Evolutionary conservation across 2,113 vertebrate species (phyloP).

Genomic region (Puntigrus tetrazona): DNA sequence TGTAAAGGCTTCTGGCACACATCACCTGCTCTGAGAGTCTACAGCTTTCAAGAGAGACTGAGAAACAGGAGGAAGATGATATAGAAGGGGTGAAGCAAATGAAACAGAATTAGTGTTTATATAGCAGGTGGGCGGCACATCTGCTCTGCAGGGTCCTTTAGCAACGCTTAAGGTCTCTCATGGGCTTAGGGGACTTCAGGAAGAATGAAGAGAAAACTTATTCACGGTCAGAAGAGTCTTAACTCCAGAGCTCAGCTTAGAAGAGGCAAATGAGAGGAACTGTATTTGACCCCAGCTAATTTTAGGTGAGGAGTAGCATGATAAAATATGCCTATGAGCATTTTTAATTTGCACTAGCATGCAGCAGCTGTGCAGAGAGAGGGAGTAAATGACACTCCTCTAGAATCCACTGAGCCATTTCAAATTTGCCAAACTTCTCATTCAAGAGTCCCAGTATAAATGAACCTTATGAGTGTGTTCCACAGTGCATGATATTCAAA

Average conservation of each 20-base stretch:
- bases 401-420: slow-evolving; percentile 16
- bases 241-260: slow-evolving; percentile 42
- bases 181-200: slow-evolving; percentile 28
- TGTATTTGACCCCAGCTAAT: slow-evolving; percentile 39
- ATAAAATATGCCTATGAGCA: slow-evolving; percentile 43
- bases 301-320: slow-evolving; percentile 42
- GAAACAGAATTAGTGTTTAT: slow-evolving; percentile 47
- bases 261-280: slow-evolving; percentile 55
- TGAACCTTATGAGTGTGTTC: slow-evolving; percentile 3
- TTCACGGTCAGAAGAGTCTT: slow-evolving; percentile 34
- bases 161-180: slow-evolving; percentile 35
- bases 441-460: not conserved
- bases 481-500: not conserved
- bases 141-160: slow-evolving; percentile 38
- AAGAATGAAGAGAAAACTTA: slow-evolving; percentile 45
- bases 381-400: slow-evolving; percentile 30
- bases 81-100: slow-evolving; percentile 27
- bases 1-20: slow-evolving; percentile 21
- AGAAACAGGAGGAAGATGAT: slow-evolving; percentile 24
- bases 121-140: slow-evolving; percentile 53
- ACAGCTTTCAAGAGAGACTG: not conserved
- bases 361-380: slow-evolving; percentile 43
- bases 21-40: slow-evolving; percentile 31
- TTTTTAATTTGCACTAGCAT: slow-evolving; percentile 46
- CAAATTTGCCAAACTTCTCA: slow-evolving; percentile 35